Conservation (phyloP, 2,113 vertebrate genomes). For the Hippotragus niger region DNA sequence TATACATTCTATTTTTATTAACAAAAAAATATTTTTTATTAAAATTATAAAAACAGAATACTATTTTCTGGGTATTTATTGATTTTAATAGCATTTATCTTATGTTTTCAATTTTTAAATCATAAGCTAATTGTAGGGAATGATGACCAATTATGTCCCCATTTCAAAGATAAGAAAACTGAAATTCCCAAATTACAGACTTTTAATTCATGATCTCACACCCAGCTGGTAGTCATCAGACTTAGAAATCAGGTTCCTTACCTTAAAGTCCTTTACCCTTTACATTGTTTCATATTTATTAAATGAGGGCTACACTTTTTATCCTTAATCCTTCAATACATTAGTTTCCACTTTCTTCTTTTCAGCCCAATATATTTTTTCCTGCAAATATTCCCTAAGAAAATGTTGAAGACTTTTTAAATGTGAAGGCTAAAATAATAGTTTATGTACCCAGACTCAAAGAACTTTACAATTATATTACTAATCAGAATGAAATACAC, state of each 20-base stretch:
- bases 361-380: neutral
- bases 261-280: neutral
- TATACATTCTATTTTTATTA: neutral
- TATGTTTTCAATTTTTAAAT: neutral
- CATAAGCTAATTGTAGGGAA: neutral
- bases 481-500: conserved; percentile 38
- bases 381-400: neutral
- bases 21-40: neutral
- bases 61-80: too few species aligned
- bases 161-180: neutral
- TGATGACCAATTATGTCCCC: neutral
- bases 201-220: neutral
- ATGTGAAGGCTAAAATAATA: conserved; percentile 2
- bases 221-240: neutral
- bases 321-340: neutral
- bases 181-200: neutral
- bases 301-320: neutral
- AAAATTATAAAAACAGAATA: neutral
- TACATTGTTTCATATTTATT: neutral
- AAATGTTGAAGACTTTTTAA: neutral
- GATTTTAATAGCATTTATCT: neutral
- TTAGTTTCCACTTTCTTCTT: neutral
- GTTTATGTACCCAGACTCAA: neutral
- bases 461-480: conserved; percentile 26
- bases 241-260: neutral